phyloP scores from a whole-genome alignment of 2,113 vertebrate genomes.

The Pterocles gutturalis region DNA sequence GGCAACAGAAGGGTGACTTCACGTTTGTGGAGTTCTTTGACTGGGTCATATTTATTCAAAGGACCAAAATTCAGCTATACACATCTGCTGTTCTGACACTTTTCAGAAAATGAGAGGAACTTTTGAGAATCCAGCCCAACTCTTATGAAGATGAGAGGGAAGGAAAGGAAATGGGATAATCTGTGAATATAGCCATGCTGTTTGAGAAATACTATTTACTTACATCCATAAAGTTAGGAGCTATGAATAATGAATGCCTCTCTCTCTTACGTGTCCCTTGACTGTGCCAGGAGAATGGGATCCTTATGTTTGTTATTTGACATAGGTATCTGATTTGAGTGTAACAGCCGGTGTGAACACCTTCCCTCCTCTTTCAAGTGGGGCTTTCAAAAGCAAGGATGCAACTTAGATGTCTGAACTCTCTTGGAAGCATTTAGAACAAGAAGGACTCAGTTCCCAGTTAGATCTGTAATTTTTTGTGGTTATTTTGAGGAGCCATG shows the following conservation, averaged over 20 bases:
- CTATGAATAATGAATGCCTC: not conserved
- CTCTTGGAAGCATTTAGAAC: not conserved
- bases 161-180: not conserved
- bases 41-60: not conserved
- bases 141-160: not conserved
- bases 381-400: slow-evolving; percentile 7
- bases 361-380: not conserved
- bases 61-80: not conserved
- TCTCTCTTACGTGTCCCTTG: not conserved
- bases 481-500: not conserved
- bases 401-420: not conserved
- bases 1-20: not conserved
- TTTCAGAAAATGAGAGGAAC: not conserved
- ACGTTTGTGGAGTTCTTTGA: not conserved
- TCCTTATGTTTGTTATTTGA: not conserved
- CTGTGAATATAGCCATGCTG: not conserved
- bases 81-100: not conserved
- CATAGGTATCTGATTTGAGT: not conserved
- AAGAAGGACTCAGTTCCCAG: not conserved
- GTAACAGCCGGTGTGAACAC: not conserved
- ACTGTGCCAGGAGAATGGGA: not conserved
- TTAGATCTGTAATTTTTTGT: not conserved
- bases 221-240: not conserved
- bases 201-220: not conserved
- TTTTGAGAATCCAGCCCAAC: not conserved